A percentile compares a stretch with the other conserved stretches of the same genome.
Conservation (phyloP, 1,140 invertebrate genomes). For the Drosophila tropicalis region DNA sequence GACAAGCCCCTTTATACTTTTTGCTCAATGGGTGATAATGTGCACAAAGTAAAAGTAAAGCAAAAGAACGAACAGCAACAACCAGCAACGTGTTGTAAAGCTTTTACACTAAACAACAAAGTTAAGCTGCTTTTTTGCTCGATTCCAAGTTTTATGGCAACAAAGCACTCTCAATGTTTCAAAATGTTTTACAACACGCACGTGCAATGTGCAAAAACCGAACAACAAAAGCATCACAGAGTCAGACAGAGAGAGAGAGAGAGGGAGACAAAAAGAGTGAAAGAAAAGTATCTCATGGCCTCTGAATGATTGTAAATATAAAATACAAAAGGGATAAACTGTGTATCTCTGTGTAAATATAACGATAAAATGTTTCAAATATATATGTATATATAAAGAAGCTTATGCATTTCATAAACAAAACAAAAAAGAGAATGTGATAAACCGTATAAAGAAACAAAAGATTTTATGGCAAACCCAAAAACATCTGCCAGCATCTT, state of each 20-base stretch:
- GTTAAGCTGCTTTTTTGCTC: conserved; percentile 61
- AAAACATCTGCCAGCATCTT: not conserved
- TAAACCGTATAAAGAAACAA: not conserved
- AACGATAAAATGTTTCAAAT: conserved; percentile 5
- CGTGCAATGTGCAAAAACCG: conserved; percentile 60
- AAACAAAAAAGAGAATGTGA: not conserved
- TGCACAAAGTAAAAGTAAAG: conserved; percentile 72
- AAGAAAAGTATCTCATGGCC: conserved; percentile 2
- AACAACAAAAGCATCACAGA: not conserved
- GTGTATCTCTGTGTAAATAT: conserved; percentile 4
- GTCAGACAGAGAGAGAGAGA: not conserved
- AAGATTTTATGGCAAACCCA: not conserved
- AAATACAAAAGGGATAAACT: conserved; percentile 17
- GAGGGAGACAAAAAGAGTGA: not conserved
- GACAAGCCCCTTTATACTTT: not conserved
- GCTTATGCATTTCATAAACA: conserved; percentile 8
- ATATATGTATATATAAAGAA: conserved; percentile 3
- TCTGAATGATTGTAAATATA: conserved; percentile 22
- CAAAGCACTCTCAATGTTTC: conserved; percentile 24
- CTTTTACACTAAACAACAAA: conserved; percentile 81
- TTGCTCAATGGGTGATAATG: conserved; percentile 64
- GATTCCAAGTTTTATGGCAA: conserved; percentile 26
- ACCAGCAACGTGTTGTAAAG: conserved; percentile 51
- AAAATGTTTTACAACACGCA: conserved; percentile 68
- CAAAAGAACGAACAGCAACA: conserved; percentile 33